phyloP scores from a whole-genome alignment of 2,888 invertebrate genomes.

The Tinea semifulvella region DNA sequence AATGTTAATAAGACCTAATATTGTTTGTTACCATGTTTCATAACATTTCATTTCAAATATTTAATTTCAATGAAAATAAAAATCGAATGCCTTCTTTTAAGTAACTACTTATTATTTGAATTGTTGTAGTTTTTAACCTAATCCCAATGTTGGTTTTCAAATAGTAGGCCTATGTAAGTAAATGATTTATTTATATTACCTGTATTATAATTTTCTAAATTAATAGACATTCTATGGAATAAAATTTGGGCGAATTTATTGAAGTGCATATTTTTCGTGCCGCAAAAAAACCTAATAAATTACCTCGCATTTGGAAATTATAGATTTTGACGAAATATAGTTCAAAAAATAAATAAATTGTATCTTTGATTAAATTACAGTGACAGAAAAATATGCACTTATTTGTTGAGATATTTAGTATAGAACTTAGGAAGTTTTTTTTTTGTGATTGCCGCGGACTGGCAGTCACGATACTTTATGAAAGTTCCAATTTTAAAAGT shows the following conservation, averaged over 20 bases:
- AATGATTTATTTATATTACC: constrained; percentile 18
- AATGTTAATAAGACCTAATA: no score
- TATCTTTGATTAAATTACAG: constrained; percentile 26
- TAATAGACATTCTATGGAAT: neutral
- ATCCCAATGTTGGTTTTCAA: neutral
- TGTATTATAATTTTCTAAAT: constrained; percentile 20
- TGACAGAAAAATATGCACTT: constrained; percentile 42
- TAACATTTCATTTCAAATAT: no score
- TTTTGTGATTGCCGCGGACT: neutral
- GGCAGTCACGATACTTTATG: constrained; percentile 5
- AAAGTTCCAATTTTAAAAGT: neutral
- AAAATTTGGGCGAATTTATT: constrained; percentile 9
- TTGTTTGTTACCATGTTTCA: no score
- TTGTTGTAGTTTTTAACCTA: constrained; percentile 6
- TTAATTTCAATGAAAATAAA: no score
- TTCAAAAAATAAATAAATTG: constrained; percentile 51
- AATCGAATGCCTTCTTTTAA: no score
- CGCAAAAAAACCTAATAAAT: constrained; percentile 52
- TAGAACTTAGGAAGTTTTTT: neutral
- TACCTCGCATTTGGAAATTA: constrained; percentile 65
- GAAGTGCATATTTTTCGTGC: constrained; percentile 41
- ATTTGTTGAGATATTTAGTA: constrained; percentile 6
- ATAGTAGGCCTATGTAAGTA: constrained; percentile 16
- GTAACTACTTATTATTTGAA: constrained; percentile 4
- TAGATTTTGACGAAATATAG: constrained; percentile 61